Conservation (phyloP, 2,888 invertebrate genomes). For the Caenorhabditis parvicauda region DNA sequence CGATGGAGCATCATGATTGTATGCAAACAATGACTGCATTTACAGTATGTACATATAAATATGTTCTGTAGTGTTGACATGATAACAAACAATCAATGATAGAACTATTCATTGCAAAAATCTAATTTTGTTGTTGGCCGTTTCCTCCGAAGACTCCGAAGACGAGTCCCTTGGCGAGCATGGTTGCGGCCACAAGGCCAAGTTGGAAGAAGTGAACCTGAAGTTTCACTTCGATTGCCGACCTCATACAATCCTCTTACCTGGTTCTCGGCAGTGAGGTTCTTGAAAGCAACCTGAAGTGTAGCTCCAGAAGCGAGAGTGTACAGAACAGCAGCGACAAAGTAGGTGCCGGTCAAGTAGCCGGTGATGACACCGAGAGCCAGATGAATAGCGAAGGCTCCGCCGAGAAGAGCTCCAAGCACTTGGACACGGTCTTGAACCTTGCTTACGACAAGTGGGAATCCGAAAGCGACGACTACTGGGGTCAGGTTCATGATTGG, state of each 20-base stretch:
- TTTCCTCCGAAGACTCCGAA: slow-evolving; percentile 29
- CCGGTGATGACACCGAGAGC: slow-evolving; percentile 32
- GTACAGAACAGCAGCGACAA: slow-evolving; percentile 41
- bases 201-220: slow-evolving; percentile 31
- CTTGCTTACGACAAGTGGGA: slow-evolving; percentile 24
- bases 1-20: no score
- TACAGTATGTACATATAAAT: no score
- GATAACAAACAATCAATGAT: no score
- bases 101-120: no score
- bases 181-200: slow-evolving; percentile 22
- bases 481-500: slow-evolving; percentile 44
- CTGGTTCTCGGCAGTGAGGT: slow-evolving; percentile 19
- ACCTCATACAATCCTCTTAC: slow-evolving; percentile 2
- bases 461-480: slow-evolving; percentile 30
- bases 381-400: slow-evolving; percentile 28
- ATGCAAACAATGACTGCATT: no score
- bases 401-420: slow-evolving; percentile 37
- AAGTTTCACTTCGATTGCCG: neutral
- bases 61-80: no score
- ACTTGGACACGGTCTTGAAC: slow-evolving; percentile 22
- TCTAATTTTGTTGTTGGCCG: no score
- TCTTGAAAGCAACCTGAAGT: slow-evolving; percentile 41
- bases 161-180: slow-evolving; percentile 27
- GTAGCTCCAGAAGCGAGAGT: slow-evolving; percentile 30
- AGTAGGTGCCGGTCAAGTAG: slow-evolving; percentile 33